phyloP scores from a whole-genome alignment of 2,797 vertebrate genomes.

The Halcyon leucocephala region DNA sequence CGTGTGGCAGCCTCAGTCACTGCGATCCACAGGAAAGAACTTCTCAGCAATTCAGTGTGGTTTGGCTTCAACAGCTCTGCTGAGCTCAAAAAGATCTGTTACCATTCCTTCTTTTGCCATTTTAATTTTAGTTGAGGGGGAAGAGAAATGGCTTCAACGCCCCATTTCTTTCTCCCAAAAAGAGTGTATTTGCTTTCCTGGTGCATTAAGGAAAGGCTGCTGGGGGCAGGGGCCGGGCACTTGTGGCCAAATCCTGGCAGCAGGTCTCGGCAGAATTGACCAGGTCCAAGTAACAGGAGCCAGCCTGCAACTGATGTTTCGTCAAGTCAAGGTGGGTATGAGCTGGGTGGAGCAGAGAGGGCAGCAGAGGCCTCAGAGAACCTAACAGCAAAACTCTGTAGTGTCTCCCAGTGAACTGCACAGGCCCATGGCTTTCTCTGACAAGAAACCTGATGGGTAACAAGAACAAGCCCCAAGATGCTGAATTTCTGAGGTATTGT shows the following conservation, averaged over 20 bases:
- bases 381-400: not conserved
- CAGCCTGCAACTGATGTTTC: not conserved
- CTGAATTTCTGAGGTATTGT: not conserved
- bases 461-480: not conserved
- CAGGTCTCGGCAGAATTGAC: not conserved
- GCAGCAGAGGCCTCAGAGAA: not conserved
- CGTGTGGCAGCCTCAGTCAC: not conserved
- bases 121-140: not conserved
- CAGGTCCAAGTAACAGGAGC: fast-evolving
- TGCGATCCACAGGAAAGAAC: not conserved
- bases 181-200: not conserved
- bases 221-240: not conserved
- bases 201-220: not conserved
- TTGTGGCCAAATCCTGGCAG: not conserved
- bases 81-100: not conserved
- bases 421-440: not conserved
- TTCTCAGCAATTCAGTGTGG: not conserved
- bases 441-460: too few species aligned
- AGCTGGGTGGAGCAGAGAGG: not conserved
- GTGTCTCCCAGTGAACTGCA: fast-evolving
- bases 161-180: not conserved
- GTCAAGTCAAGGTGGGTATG: not conserved
- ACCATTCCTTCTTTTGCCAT: not conserved
- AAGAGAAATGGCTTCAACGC: not conserved
- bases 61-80: not conserved